A percentile compares a stretch with the other conserved stretches of the same genome.
These are phyloP conservation scores for Calliopsis andreniformis DNA, from an alignment of 1,140 invertebrate genomes.

Conservation along the genomic window DNA sequence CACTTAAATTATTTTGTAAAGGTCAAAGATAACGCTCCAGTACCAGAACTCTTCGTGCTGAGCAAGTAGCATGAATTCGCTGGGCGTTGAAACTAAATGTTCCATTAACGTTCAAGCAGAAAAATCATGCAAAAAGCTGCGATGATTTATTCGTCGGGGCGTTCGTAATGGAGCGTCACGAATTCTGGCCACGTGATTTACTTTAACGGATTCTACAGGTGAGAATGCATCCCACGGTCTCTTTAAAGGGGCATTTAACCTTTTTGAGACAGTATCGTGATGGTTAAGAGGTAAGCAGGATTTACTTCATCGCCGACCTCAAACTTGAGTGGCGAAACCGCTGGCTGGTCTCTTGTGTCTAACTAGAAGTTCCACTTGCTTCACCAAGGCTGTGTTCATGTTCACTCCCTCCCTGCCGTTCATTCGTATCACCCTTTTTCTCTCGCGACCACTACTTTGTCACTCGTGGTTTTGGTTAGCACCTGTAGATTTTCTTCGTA, in stretches of 20 bases:
- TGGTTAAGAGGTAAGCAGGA: slow-evolving; percentile 46
- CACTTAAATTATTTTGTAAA: too few relatives aligned
- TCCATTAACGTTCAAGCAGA: background rate
- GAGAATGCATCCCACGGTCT: background rate
- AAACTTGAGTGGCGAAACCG: slow-evolving; percentile 56
- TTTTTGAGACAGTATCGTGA: slow-evolving; percentile 29
- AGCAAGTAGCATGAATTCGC: background rate
- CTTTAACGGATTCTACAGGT: background rate
- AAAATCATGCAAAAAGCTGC: background rate
- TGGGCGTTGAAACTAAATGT: background rate
- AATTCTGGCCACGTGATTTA: background rate
- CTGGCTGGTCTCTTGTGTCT: slow-evolving; percentile 52
- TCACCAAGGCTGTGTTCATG: slow-evolving; percentile 33
- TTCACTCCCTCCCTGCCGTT: background rate
- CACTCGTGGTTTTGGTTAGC: slow-evolving; percentile 33
- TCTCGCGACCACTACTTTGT: slow-evolving; percentile 9
- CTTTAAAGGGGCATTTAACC: slow-evolving; percentile 27
- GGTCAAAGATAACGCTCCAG: background rate
- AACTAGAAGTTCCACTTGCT: slow-evolving; percentile 60
- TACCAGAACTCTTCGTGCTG: background rate
- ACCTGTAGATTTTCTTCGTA: slow-evolving; percentile 34
- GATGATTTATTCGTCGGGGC: background rate
- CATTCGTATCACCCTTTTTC: background rate
- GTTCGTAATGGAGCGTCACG: background rate
- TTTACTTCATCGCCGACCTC: slow-evolving; percentile 43